These are phyloP conservation scores for Okamejei kenojei DNA, from an alignment of 2,797 vertebrate genomes.

Conservation along the genomic window DNA sequence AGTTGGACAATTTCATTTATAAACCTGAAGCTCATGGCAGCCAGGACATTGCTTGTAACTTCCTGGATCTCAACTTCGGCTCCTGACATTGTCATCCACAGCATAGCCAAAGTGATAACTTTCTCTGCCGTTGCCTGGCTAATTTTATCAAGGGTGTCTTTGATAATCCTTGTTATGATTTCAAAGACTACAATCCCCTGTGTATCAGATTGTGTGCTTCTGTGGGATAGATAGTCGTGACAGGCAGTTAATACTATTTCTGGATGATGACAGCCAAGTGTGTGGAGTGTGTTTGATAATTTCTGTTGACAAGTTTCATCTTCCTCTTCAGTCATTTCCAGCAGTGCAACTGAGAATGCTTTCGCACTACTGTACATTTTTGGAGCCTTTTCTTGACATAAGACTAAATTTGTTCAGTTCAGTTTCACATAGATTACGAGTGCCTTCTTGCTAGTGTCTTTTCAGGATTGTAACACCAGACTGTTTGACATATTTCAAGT, in stretches of 20 bases:
- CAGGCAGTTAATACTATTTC: not conserved
- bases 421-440: not conserved
- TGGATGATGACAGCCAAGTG: conserved; percentile 12
- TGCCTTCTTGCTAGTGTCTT: not conserved
- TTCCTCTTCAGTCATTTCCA: not conserved
- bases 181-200: not conserved
- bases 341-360: conserved; percentile 16
- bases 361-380: not conserved
- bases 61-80: not conserved
- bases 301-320: not conserved
- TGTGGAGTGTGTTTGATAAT: conserved; percentile 6
- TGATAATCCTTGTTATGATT: not conserved
- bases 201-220: not conserved
- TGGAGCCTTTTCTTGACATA: not conserved
- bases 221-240: not conserved
- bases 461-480: not conserved
- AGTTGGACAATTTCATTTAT: conserved; percentile 11
- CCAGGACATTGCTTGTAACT: conserved; percentile 6
- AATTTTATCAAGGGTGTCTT: not conserved
- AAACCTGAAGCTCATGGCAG: not conserved
- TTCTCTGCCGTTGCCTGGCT: not conserved
- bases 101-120: not conserved
- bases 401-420: not conserved
- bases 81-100: conserved; percentile 15
- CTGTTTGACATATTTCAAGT: not conserved